Conservation (phyloP, 1,140 invertebrate genomes). For the Eufriesea mexicana region DNA sequence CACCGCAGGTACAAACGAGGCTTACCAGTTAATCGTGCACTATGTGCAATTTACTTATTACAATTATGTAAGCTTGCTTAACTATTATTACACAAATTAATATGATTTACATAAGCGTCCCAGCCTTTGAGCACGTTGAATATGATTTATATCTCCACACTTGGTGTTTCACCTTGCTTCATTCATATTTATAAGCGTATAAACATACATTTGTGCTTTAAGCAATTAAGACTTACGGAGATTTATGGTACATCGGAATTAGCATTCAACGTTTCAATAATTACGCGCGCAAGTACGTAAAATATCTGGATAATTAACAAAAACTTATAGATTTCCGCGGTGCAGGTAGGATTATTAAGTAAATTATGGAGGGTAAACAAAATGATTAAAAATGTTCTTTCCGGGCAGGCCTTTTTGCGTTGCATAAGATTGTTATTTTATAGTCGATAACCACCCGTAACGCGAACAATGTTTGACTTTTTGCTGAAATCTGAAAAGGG, state of each 20-base stretch:
- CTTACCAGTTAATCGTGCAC: background rate
- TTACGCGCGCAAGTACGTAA: background rate
- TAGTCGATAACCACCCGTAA: background rate
- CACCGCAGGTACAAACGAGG: background rate
- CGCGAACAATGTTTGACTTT: background rate
- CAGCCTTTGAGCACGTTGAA: background rate
- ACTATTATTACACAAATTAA: constrained; percentile 32
- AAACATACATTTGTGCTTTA: constrained; percentile 8
- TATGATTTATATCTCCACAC: constrained; percentile 13
- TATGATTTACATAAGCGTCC: constrained; percentile 36
- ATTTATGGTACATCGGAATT: constrained; percentile 1
- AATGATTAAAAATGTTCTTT: constrained; percentile 4
- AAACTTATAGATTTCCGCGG: background rate
- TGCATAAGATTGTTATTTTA: constrained; percentile 9
- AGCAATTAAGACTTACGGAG: constrained; percentile 35
- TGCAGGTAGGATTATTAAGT: background rate
- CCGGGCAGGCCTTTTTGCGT: background rate
- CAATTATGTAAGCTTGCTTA: background rate
- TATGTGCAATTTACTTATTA: background rate
- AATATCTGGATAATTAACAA: background rate
- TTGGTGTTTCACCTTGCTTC: constrained; percentile 11
- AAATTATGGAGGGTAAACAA: constrained; percentile 9
- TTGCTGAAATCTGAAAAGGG: too few species aligned
- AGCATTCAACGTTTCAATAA: background rate
- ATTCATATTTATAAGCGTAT: constrained; percentile 51